phyloP scores from a whole-genome alignment of 2,888 invertebrate species.

The Ectobius pallidus region DNA sequence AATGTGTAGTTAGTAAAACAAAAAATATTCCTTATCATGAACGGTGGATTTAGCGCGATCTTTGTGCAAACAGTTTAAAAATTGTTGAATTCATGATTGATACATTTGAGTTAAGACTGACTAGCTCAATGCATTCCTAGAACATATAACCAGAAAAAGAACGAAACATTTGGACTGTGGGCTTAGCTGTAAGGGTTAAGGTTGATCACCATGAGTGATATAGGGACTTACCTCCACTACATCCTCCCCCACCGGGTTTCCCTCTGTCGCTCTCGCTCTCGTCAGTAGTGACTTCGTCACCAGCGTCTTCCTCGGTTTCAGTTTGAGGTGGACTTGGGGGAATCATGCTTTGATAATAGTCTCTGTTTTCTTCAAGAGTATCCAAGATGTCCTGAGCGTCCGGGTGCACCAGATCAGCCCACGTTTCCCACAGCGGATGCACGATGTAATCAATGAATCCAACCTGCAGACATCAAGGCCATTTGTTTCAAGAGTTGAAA shows the following conservation, averaged over 20 bases:
- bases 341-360: slow-evolving; percentile 96
- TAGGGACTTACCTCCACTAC: slow-evolving; percentile 18
- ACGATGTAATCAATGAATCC: slow-evolving; percentile 99
- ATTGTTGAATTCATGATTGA: too few species aligned
- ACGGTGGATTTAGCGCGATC: too few species aligned
- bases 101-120: too few species aligned
- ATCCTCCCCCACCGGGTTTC: slow-evolving; percentile 14
- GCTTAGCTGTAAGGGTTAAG: too few species aligned
- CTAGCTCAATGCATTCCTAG: too few species aligned
- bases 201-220: too few species aligned
- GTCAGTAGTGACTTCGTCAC: slow-evolving; percentile 47
- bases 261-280: slow-evolving; percentile 31
- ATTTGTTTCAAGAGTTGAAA: too few species aligned
- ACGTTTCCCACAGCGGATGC: slow-evolving; percentile 99
- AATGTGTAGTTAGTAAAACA: too few species aligned
- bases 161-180: too few species aligned
- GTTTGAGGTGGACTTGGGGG: slow-evolving; percentile 86
- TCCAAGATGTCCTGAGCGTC: slow-evolving; percentile 98
- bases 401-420: slow-evolving; percentile 99
- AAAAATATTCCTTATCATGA: too few species aligned
- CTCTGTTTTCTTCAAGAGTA: slow-evolving; percentile 96
- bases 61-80: too few species aligned
- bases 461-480: slow-evolving; percentile 72
- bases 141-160: too few species aligned
- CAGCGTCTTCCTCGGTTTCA: slow-evolving; percentile 57